Evolutionary conservation across 2,113 vertebrate species (phyloP).

Genomic region (Tyrannus savana): DNA sequence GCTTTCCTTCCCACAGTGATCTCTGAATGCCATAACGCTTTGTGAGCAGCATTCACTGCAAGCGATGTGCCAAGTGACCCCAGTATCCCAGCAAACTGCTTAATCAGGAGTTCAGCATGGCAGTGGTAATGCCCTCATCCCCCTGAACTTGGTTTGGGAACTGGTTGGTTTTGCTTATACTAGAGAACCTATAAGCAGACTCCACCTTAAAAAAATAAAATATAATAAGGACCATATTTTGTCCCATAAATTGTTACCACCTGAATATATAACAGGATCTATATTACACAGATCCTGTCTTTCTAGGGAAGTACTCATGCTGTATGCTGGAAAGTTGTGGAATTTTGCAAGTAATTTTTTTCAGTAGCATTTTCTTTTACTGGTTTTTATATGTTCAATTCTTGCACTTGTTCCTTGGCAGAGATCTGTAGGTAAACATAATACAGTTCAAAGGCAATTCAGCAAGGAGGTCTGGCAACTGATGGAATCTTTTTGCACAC

Average conservation of each 20-base stretch:
- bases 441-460: neutral
- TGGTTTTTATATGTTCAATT: constrained; percentile 76
- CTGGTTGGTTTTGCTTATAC: neutral
- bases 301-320: constrained; percentile 83
- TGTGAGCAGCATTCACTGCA: constrained; percentile 84
- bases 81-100: constrained; percentile 81
- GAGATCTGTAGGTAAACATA: neutral
- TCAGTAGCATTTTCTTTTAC: constrained; percentile 82
- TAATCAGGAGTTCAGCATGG: constrained; percentile 80
- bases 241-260: neutral
- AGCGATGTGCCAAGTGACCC: constrained; percentile 80
- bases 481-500: neutral
- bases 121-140: constrained; percentile 85
- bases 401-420: neutral
- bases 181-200: neutral
- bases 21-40: constrained; percentile 84
- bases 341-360: constrained; percentile 82
- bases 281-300: neutral
- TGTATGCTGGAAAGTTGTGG: constrained; percentile 77
- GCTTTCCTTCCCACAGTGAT: constrained; percentile 68
- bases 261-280: neutral
- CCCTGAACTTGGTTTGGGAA: constrained; percentile 69
- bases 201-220: neutral
- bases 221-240: neutral
- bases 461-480: neutral